phyloP scores from a whole-genome alignment of 2,113 vertebrate species.

The Xerus inauris region DNA sequence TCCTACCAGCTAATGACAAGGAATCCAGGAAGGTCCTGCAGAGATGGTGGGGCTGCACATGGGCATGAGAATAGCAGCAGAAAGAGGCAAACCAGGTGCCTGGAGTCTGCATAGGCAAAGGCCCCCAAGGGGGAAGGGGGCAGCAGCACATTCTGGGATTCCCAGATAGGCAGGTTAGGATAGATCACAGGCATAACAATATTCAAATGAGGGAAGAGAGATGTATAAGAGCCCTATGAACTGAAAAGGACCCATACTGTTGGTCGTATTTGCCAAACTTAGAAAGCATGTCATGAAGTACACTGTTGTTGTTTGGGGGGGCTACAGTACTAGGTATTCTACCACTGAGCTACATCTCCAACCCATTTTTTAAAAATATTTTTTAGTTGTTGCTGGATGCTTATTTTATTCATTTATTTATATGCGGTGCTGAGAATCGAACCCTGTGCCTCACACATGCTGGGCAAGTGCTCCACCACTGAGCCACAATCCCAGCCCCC shows the following conservation, averaged over 20 bases:
- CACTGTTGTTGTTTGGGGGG: not conserved
- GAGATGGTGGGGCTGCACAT: not conserved
- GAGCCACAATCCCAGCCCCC: no score
- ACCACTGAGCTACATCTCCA: no score
- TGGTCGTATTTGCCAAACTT: not conserved
- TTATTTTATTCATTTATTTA: no score
- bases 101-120: not conserved
- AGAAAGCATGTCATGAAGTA: not conserved
- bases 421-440: no score
- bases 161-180: not conserved
- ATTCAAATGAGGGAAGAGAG: not conserved
- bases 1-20: conserved; percentile 5
- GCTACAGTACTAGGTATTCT: no score
- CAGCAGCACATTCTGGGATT: not conserved
- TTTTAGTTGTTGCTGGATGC: no score
- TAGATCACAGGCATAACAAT: not conserved
- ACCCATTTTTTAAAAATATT: no score
- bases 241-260: not conserved
- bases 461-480: no score
- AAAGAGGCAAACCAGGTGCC: not conserved
- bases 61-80: not conserved
- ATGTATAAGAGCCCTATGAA: not conserved
- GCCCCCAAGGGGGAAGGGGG: not conserved
- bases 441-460: no score
- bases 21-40: not conserved